These are phyloP conservation scores for Pristionchus mayeri DNA, from an alignment of 2,888 invertebrate species.

Conservation along the genomic window DNA sequence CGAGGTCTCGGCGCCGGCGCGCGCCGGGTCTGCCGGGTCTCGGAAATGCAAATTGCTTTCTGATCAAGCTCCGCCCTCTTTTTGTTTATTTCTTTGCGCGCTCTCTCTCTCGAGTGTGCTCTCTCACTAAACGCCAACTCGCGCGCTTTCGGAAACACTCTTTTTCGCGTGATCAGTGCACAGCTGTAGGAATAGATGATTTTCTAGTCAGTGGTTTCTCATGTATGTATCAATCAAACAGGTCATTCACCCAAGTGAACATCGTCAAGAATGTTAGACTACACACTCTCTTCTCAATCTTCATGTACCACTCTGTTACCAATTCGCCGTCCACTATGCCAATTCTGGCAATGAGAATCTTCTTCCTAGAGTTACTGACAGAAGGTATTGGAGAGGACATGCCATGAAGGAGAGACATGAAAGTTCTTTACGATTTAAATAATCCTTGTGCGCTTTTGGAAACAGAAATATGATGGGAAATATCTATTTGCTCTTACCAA, in stretches of 20 bases:
- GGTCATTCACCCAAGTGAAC: background rate
- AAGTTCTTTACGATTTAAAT: no score
- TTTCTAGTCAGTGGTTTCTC: no score
- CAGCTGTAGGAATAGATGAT: background rate
- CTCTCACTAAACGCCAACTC: background rate
- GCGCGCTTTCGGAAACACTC: constrained; percentile 21
- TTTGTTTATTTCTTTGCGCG: no score
- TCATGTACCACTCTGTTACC: constrained; percentile 36
- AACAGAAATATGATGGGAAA: no score
- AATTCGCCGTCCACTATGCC: constrained; percentile 40
- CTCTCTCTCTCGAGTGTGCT: constrained; percentile 3
- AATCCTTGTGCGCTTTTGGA: no score
- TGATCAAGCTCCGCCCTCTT: no score
- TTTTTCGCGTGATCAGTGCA: background rate
- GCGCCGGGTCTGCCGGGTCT: no score
- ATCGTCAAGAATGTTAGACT: background rate
- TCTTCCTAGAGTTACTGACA: constrained; percentile 3
- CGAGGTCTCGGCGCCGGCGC: no score
- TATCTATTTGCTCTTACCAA: no score
- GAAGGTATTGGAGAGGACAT: constrained; percentile 39
- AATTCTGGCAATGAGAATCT: background rate
- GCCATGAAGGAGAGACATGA: constrained; percentile 17
- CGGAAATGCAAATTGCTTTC: background rate
- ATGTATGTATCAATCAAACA: background rate
- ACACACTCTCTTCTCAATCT: no score